Percentiles rank a stretch among this genome's conserved stretches.
These are phyloP conservation scores for Ophiodon elongatus DNA, from an alignment of 2,113 vertebrate genomes.

Conservation along the genomic window DNA sequence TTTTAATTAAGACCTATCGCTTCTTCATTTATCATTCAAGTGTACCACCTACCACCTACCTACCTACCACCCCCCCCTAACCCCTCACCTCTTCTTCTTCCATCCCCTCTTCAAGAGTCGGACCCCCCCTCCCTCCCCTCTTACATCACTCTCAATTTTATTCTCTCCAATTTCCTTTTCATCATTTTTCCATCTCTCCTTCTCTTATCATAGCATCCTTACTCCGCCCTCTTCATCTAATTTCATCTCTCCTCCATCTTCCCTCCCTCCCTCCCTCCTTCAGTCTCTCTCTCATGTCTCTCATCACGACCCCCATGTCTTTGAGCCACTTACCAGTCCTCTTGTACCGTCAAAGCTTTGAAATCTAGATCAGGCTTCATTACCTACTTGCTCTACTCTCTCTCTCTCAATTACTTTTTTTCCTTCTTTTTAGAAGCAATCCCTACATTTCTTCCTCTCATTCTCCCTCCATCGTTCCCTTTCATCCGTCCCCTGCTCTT, in stretches of 20 bases:
- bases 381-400: conserved; percentile 21
- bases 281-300: conserved; percentile 43
- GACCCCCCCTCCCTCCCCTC: conserved; percentile 4
- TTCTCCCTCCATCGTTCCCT: conserved; percentile 5
- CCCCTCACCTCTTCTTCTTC: background rate
- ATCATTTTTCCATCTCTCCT: conserved; percentile 38
- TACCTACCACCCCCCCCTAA: background rate
- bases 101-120: background rate
- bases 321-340: conserved; percentile 66
- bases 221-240: conserved; percentile 9
- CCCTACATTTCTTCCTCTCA: background rate
- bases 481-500: conserved; percentile 42
- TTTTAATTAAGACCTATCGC: conserved; percentile 42
- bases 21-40: background rate
- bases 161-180: conserved; percentile 56
- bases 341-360: conserved; percentile 66
- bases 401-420: conserved; percentile 22
- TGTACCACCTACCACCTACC: conserved; percentile 1
- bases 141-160: conserved; percentile 18
- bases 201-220: conserved; percentile 27
- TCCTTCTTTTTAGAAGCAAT: background rate
- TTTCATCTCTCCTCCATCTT: conserved; percentile 23
- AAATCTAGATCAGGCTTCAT: conserved; percentile 77
- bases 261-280: conserved; percentile 5
- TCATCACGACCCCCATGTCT: conserved; percentile 55